These are phyloP conservation scores for Siderastrea radians DNA, from an alignment of 92 coral and sea anemone species.

Conservation along the genomic window DNA sequence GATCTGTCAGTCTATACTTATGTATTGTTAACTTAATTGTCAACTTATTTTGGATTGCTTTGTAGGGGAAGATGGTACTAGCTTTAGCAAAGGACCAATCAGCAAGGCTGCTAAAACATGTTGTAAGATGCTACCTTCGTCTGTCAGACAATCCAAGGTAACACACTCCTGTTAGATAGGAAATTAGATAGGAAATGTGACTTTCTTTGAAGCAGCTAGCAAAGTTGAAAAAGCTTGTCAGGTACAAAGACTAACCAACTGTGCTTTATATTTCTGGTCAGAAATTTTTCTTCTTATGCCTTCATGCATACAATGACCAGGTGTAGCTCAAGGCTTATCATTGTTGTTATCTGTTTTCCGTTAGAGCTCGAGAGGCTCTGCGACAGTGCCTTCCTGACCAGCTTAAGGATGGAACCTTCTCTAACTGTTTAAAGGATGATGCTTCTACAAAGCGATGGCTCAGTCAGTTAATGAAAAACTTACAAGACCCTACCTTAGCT, in stretches of 20 bases:
- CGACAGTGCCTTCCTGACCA: constrained; percentile 99
- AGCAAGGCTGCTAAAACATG: constrained; percentile 97
- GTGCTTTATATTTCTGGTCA: not conserved
- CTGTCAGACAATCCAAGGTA: constrained; percentile 98
- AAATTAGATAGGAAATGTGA: no score
- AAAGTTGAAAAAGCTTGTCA: no score
- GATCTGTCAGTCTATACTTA: not conserved
- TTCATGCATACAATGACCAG: not conserved
- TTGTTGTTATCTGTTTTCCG: not conserved
- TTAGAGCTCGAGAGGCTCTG: constrained; percentile 96
- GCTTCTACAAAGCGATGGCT: constrained; percentile 98
- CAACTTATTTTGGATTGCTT: not conserved
- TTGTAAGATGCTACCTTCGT: constrained; percentile 95
- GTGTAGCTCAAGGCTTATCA: not conserved
- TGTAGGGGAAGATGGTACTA: constrained; percentile 97
- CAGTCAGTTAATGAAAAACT: constrained; percentile 96
- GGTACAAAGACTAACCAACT: no score
- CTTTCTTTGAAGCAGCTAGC: no score
- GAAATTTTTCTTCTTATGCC: no score
- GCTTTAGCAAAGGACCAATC: constrained; percentile 99
- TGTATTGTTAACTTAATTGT: not conserved
- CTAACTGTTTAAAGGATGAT: constrained; percentile 96
- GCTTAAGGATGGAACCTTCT: constrained; percentile 97
- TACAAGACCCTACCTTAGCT: constrained; percentile 88
- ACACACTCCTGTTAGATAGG: no score